Conservation (phyloP, 2,888 invertebrate genomes). For the Drosophila paramelanica region DNA sequence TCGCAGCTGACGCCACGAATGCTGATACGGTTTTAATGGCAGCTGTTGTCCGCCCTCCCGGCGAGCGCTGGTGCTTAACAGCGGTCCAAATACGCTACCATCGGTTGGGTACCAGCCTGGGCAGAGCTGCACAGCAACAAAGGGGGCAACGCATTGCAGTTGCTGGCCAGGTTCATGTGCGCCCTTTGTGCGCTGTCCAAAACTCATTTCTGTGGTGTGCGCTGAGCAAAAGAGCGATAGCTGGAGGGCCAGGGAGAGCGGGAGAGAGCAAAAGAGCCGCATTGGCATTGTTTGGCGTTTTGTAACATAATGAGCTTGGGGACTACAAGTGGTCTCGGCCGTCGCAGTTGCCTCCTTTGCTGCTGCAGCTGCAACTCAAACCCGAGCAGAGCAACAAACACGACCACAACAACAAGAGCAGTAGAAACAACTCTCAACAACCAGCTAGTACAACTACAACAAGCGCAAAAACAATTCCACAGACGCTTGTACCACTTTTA, state of each 20-base stretch:
- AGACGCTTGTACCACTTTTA: slow-evolving; percentile 81
- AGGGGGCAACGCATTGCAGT: slow-evolving; percentile 65
- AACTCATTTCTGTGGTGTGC: slow-evolving; percentile 67
- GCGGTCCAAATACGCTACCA: not conserved
- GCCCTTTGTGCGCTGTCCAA: slow-evolving; percentile 74
- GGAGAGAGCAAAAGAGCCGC: slow-evolving; percentile 43
- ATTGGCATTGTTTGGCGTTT: slow-evolving; percentile 81
- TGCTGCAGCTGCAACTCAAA: slow-evolving; percentile 38
- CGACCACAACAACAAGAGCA: slow-evolving; percentile 1
- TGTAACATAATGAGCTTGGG: slow-evolving; percentile 82
- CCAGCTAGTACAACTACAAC: slow-evolving; percentile 41
- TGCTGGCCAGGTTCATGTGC: slow-evolving; percentile 62
- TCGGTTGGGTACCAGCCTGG: not conserved
- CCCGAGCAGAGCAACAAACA: slow-evolving; percentile 16
- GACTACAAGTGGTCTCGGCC: slow-evolving; percentile 76
- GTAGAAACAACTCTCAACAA: slow-evolving; percentile 37
- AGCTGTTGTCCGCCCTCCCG: slow-evolving; percentile 48
- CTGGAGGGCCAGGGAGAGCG: not conserved
- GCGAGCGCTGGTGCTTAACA: slow-evolving; percentile 39
- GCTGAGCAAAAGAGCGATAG: slow-evolving; percentile 26
- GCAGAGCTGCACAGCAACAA: slow-evolving; percentile 1
- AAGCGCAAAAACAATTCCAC: slow-evolving; percentile 75
- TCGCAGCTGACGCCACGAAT: slow-evolving; percentile 73
- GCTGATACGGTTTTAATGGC: slow-evolving; percentile 79
- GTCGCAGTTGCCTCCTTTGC: slow-evolving; percentile 36